phyloP scores from a whole-genome alignment of 1,140 invertebrate genomes.

The Philaenus spumarius region DNA sequence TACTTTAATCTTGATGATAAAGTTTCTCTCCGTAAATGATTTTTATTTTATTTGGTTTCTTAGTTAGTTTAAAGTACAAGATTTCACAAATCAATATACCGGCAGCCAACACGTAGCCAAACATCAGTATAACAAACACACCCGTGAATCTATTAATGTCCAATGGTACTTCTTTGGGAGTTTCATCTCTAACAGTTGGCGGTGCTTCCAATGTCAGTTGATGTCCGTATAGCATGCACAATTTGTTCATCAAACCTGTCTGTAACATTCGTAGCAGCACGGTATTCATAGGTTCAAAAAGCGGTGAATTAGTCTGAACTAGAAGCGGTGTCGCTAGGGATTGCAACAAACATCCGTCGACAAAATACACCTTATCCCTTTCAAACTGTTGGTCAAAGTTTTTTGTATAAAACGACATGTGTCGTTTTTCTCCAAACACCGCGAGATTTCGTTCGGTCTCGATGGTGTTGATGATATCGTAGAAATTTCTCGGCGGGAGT shows the following conservation, averaged over 20 bases:
- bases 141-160: background rate
- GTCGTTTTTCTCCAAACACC: slow-evolving; percentile 25
- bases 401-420: slow-evolving; percentile 23
- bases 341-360: slow-evolving; percentile 26
- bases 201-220: background rate
- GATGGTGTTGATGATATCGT: slow-evolving; percentile 18
- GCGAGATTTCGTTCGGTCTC: slow-evolving; percentile 22
- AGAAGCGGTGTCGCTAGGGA: slow-evolving; percentile 27
- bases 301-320: slow-evolving; percentile 18
- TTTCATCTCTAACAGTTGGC: background rate
- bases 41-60: background rate
- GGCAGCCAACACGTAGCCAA: background rate
- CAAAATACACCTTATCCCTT: slow-evolving; percentile 25
- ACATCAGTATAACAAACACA: background rate
- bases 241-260: slow-evolving; percentile 21
- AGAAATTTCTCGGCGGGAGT: slow-evolving; percentile 18
- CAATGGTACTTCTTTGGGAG: background rate
- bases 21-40: background rate
- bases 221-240: background rate
- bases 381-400: slow-evolving; percentile 16
- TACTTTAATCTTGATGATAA: background rate
- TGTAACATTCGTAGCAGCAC: slow-evolving; percentile 22
- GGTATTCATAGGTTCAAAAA: slow-evolving; percentile 19
- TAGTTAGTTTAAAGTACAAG: background rate
- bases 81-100: background rate